Percentiles rank a stretch among this genome's conserved stretches.
Evolutionary conservation across 2,797 vertebrate genomes (phyloP).

Genomic region (Bryconaethiops microstoma): DNA sequence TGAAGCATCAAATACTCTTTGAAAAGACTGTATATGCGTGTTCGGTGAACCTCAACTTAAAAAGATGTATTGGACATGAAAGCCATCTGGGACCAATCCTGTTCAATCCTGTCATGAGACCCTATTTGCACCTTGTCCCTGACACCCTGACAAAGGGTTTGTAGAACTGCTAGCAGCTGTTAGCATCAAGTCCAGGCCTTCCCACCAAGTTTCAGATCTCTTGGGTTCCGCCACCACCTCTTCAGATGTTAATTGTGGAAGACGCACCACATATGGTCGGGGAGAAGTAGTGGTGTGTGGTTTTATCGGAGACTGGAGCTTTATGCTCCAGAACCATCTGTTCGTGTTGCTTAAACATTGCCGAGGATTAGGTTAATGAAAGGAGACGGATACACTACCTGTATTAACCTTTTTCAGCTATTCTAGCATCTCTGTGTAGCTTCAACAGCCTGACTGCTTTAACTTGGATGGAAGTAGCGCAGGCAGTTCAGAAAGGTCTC

Average conservation of each 20-base stretch:
- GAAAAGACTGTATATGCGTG: too few species aligned
- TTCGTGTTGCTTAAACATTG: conserved; percentile 45
- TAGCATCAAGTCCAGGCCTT: background rate
- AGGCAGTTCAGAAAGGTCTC: background rate
- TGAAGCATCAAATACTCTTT: too few species aligned
- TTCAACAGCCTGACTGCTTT: background rate
- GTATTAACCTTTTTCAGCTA: conserved; percentile 19
- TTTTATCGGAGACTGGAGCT: conserved; percentile 48
- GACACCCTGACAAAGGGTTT: background rate
- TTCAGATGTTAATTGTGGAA: conserved; percentile 54
- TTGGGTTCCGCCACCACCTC: background rate
- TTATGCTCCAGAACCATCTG: conserved; percentile 66
- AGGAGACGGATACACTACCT: conserved; percentile 22
- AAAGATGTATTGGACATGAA: too few species aligned
- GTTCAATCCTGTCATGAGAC: background rate
- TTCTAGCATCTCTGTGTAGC: conserved; percentile 6
- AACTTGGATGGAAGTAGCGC: background rate
- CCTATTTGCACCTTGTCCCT: too few species aligned
- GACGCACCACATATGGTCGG: conserved; percentile 53
- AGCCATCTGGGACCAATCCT: background rate
- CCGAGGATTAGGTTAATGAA: conserved; percentile 53
- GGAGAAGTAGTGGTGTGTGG: conserved; percentile 18
- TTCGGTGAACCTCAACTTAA: too few species aligned
- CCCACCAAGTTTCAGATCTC: background rate
- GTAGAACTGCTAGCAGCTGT: background rate